These are phyloP conservation scores for Temnothorax rugatulus DNA, from an alignment of 2,888 invertebrate species.

Conservation along the genomic window DNA sequence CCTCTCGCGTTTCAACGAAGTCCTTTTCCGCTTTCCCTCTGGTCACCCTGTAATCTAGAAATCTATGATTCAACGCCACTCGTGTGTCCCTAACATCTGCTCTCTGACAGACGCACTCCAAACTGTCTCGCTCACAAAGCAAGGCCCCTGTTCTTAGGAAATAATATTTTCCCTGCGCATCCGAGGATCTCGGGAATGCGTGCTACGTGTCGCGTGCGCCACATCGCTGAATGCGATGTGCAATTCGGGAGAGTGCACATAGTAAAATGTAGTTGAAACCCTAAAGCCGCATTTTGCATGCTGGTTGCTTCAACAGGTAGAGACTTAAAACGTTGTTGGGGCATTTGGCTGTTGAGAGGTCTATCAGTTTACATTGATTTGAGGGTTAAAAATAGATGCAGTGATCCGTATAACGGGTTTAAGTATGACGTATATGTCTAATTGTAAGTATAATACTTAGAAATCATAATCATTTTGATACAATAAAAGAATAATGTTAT, in stretches of 20 bases:
- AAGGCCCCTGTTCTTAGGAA: slow-evolving; percentile 69
- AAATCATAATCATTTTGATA: background rate
- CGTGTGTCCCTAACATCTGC: slow-evolving; percentile 81
- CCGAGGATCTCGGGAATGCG: slow-evolving; percentile 12
- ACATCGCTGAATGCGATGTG: slow-evolving; percentile 14
- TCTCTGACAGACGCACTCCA: slow-evolving; percentile 72
- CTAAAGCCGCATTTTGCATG: slow-evolving; percentile 30
- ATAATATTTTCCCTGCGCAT: slow-evolving; percentile 68
- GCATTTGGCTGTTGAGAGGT: slow-evolving; percentile 18
- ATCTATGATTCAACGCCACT: slow-evolving; percentile 83
- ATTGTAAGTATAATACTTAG: background rate
- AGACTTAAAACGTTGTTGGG: slow-evolving; percentile 17
- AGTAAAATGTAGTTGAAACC: slow-evolving; percentile 36
- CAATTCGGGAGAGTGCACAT: slow-evolving; percentile 20
- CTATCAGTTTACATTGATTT: background rate
- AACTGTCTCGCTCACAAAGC: slow-evolving; percentile 73
- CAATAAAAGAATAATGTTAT: background rate
- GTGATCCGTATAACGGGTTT: slow-evolving; percentile 7
- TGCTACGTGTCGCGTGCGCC: slow-evolving; percentile 1
- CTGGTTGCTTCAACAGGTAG: slow-evolving; percentile 48
- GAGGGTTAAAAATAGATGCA: background rate
- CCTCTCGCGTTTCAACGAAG: slow-evolving; percentile 71
- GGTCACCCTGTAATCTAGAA: slow-evolving; percentile 80
- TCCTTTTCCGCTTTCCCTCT: slow-evolving; percentile 71
- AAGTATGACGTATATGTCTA: background rate